These are phyloP conservation scores for Pogonomyrmex barbatus DNA, from an alignment of 1,140 invertebrate genomes.

Conservation along the genomic window DNA sequence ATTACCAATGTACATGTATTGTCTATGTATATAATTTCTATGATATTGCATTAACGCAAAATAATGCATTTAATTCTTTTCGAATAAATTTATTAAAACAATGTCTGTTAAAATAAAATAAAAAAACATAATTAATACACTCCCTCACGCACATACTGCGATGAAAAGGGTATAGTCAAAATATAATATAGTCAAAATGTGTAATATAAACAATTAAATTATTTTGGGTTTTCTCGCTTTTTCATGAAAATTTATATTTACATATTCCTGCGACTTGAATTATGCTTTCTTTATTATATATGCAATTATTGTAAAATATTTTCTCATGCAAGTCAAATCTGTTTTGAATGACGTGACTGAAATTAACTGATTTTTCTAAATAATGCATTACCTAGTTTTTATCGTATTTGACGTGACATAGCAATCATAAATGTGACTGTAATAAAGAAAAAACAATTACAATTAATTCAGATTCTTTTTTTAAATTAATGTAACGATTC, in stretches of 20 bases:
- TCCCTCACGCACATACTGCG: background rate
- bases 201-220: conserved; percentile 8
- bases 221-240: background rate
- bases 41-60: conserved; percentile 4
- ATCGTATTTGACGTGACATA: background rate
- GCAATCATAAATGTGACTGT: background rate
- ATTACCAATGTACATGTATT: background rate
- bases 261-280: background rate
- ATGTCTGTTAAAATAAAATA: background rate
- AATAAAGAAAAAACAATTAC: background rate
- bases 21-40: background rate
- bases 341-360: background rate
- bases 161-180: background rate
- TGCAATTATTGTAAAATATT: background rate
- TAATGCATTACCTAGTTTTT: background rate
- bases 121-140: background rate
- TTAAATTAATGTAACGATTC: background rate
- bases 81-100: background rate
- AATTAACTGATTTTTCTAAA: conserved; percentile 8
- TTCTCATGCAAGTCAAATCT: background rate
- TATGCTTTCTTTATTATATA: background rate
- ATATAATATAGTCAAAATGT: background rate
- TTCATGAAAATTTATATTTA: conserved; percentile 4
- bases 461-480: background rate
- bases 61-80: background rate